These are phyloP conservation scores for Sparus aurata DNA, from an alignment of 2,797 vertebrate genomes.

Conservation along the genomic window DNA sequence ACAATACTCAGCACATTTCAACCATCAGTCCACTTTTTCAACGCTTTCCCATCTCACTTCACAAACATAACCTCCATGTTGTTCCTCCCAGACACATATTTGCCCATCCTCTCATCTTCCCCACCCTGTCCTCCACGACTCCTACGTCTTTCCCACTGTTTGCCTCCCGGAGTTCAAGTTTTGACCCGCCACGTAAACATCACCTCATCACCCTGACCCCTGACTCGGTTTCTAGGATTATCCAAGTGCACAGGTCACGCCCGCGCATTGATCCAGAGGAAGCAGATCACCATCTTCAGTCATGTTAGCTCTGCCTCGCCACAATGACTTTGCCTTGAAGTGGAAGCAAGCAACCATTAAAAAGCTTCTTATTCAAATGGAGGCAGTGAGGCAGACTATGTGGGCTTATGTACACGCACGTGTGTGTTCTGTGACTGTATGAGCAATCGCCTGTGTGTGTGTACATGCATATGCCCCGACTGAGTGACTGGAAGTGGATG, in stretches of 20 bases:
- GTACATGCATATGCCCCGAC: slow-evolving; percentile 28
- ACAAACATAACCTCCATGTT: slow-evolving; percentile 18
- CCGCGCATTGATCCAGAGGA: slow-evolving; percentile 44
- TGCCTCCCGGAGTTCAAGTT: slow-evolving; percentile 9
- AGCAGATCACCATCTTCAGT: slow-evolving; percentile 51
- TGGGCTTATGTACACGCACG: slow-evolving; percentile 5
- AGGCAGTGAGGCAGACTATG: slow-evolving; percentile 47
- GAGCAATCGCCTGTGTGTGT: slow-evolving; percentile 3
- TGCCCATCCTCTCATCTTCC: slow-evolving; percentile 7
- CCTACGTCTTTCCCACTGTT: slow-evolving; percentile 31
- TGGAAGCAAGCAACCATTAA: slow-evolving; percentile 62
- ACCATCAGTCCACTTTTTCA: slow-evolving; percentile 17
- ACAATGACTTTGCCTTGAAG: slow-evolving; percentile 56
- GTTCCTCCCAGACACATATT: slow-evolving; percentile 3
- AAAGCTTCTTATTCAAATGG: slow-evolving; percentile 74
- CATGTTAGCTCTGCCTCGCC: slow-evolving; percentile 28
- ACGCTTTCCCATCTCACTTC: slow-evolving; percentile 17
- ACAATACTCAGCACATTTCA: slow-evolving; percentile 56
- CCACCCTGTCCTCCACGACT: slow-evolving; percentile 6
- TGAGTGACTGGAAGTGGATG: slow-evolving; percentile 46
- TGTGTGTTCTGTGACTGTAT: slow-evolving; percentile 21
- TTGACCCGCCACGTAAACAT: slow-evolving; percentile 30
- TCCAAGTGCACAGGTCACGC: slow-evolving; percentile 37
- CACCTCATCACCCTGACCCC: slow-evolving; percentile 49
- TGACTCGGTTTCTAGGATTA: slow-evolving; percentile 47